A percentile compares a stretch with the other conserved stretches of the same genome.
Conservation (phyloP, 2,888 invertebrate species). For the Lottia gigantea region DNA sequence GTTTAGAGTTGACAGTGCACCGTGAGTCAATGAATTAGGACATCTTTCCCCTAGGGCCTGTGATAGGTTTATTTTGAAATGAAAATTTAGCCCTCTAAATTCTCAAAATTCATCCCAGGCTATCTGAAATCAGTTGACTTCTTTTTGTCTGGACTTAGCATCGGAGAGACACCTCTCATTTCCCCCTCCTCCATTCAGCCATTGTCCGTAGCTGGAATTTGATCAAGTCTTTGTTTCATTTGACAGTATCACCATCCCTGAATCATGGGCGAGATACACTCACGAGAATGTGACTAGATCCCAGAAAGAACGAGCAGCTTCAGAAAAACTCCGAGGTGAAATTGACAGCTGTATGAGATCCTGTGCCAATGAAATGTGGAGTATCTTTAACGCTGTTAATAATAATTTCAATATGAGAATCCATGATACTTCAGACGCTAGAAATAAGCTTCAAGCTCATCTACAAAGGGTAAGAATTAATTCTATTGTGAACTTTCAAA, state of each 20-base stretch:
- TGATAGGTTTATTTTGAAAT: too few species aligned
- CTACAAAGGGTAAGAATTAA: constrained; percentile 63
- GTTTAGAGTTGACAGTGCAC: too few species aligned
- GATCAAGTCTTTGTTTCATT: neutral
- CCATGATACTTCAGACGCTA: constrained; percentile 63
- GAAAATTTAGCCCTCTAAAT: too few species aligned
- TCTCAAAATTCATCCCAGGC: too few species aligned
- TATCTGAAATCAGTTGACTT: too few species aligned
- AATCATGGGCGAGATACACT: constrained; percentile 64
- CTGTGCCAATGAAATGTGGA: constrained; percentile 67
- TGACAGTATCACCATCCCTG: constrained; percentile 76
- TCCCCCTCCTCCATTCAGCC: too few species aligned
- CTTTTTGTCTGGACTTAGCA: too few species aligned
- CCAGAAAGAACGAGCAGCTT: constrained; percentile 62
- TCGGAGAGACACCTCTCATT: too few species aligned
- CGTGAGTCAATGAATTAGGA: too few species aligned
- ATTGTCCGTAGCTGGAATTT: neutral
- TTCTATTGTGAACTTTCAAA: too few species aligned
- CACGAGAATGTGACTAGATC: constrained; percentile 66
- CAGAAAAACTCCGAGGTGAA: constrained; percentile 61
- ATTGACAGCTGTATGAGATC: constrained; percentile 61
- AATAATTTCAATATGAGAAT: constrained; percentile 61
- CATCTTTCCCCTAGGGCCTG: too few species aligned
- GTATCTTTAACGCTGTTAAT: constrained; percentile 66
- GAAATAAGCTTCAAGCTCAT: constrained; percentile 65